phyloP scores from a whole-genome alignment of 1,140 invertebrate species.

The Acromyrmex charruanus region DNA sequence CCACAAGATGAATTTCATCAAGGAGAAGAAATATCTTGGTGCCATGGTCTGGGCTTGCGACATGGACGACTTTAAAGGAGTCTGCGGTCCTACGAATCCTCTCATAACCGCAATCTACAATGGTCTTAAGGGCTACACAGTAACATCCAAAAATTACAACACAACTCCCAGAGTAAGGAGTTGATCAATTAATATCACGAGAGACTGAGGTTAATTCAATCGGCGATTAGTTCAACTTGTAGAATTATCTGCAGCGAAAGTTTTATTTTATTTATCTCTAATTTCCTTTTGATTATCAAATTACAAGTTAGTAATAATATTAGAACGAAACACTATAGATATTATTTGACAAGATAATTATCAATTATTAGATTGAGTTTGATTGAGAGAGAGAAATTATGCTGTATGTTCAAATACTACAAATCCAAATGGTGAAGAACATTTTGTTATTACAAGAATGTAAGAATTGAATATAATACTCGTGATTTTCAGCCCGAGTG shows the following conservation, averaged over 20 bases:
- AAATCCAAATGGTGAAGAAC: background rate
- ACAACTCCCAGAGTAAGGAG: conserved; percentile 90
- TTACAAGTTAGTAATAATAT: background rate
- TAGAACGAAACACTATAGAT: background rate
- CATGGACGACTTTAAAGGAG: conserved; percentile 94
- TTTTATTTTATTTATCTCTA: background rate
- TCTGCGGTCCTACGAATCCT: conserved; percentile 92
- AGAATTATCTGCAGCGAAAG: background rate
- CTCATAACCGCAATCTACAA: conserved; percentile 91
- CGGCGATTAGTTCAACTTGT: background rate
- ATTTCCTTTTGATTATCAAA: background rate
- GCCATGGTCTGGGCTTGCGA: conserved; percentile 97
- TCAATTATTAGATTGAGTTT: background rate
- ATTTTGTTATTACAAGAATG: background rate
- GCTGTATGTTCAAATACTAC: background rate
- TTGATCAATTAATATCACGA: background rate
- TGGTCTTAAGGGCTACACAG: conserved; percentile 91
- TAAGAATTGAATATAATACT: background rate
- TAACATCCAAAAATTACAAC: conserved; percentile 89
- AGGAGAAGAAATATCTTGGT: conserved; percentile 93
- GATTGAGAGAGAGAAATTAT: background rate
- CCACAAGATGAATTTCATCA: conserved; percentile 96
- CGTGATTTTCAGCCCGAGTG: conserved; percentile 89
- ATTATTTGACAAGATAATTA: background rate
- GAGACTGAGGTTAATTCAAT: background rate